Evolutionary conservation across 2,797 vertebrate genomes (phyloP).

Genomic region (Tapera naevia): DNA sequence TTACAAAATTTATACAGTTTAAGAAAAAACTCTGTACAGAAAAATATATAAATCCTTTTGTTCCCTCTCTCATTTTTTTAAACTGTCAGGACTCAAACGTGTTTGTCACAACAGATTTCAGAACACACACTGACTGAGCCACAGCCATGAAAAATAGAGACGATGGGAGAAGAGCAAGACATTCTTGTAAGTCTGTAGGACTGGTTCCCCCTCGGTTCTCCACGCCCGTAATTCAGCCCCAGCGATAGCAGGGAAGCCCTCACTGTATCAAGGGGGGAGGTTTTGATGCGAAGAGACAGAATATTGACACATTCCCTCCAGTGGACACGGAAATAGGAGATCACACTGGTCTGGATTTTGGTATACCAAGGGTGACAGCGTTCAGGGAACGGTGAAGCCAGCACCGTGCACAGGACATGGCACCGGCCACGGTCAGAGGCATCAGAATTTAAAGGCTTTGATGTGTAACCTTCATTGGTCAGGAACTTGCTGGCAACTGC

Average conservation of each 20-base stretch:
- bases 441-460: not conserved
- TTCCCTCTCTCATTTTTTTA: slow-evolving; percentile 76
- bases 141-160: slow-evolving; percentile 62
- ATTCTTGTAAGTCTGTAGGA: not conserved
- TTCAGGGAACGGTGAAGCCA: no score
- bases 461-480: not conserved
- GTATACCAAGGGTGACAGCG: not conserved
- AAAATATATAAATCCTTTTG: slow-evolving; percentile 85
- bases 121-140: slow-evolving; percentile 73
- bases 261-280: slow-evolving; percentile 16
- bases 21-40: slow-evolving; percentile 85
- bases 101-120: slow-evolving; percentile 69
- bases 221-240: slow-evolving; percentile 36
- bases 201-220: slow-evolving; percentile 21
- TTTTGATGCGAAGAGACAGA: not conserved
- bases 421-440: slow-evolving; percentile 14
- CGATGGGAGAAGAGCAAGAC: slow-evolving; percentile 70
- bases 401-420: no score
- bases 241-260: slow-evolving; percentile 37
- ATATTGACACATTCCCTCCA: not conserved
- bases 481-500: not conserved
- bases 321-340: not conserved
- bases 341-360: not conserved
- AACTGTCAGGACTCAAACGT: slow-evolving; percentile 71
- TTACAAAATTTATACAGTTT: slow-evolving; percentile 87